Base-by-base conservation (phyloP, 2,888 invertebrate genomes). In the Cryptus viduatorius region DNA sequence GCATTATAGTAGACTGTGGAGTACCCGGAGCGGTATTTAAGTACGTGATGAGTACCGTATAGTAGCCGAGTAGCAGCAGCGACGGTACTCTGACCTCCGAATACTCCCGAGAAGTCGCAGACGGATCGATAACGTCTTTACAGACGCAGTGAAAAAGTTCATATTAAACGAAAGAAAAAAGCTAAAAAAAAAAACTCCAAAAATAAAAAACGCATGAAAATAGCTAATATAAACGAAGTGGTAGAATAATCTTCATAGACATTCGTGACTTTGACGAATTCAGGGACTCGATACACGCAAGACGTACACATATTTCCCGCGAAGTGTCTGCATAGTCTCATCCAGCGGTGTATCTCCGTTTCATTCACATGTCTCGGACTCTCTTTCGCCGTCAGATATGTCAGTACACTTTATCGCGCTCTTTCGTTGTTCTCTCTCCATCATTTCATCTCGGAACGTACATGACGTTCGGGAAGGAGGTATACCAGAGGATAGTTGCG, bases 1-100 rank as follows among this genome's bases (percentile, higher is more conserved):
- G 56, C 67, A 68, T 77, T 44, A 67, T 3, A 44, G 56, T 56
- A 56, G 44, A 12, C 44, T 68, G 44, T 68, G 42, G 53, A 53
- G 56, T 59, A 29, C 56, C 48, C 31, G 29, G 29, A 59, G 37
- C 24, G 14, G 42, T 29, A 42, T 65, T 24, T 29, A 31, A 10
- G 53, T 61, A 24, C 16, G 42, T 19, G 42, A 37, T 5, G 37
- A 75, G 37, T 76, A 76, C 56, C 56, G 37, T 56, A 14, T 29
- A 42, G 56, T 4, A 56, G n/a, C 29, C 37, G 37, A 37, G 31
- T 37, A 48, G 10, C 3, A 19, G 42, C 64, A 24, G 29, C 61
- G 16, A 19, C 14, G 29, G 31, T 3, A 37, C 37, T 37, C 37
- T 10, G 53, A 53, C 19, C 53, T 16, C 3, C 16, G 53, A 7